Percentiles rank a stretch among this genome's conserved stretches.
These are phyloP conservation scores for Ageneiosus marmoratus DNA, from an alignment of 2,113 vertebrate species.

Conservation along the genomic window DNA sequence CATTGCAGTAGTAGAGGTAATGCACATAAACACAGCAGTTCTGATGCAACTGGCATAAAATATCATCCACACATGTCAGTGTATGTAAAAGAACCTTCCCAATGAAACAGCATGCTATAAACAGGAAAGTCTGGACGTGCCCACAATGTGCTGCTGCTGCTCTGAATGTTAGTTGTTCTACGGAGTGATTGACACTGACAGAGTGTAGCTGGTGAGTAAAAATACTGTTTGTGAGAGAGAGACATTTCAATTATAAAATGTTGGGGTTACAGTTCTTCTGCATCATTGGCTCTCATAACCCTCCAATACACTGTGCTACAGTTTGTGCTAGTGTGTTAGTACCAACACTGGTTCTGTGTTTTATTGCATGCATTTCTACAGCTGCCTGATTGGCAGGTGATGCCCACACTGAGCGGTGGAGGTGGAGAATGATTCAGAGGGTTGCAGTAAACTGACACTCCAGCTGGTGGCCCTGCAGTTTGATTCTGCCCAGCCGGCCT, in stretches of 20 bases:
- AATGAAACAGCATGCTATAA: constrained; percentile 4
- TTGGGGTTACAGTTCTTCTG: background rate
- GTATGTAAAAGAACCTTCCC: constrained; percentile 10
- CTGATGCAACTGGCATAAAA: constrained; percentile 1
- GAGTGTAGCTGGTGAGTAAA: constrained; percentile 16
- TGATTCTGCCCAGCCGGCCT: constrained; percentile 76
- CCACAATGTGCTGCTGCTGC: background rate
- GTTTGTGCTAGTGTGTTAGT: background rate
- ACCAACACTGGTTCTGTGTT: constrained; percentile 67
- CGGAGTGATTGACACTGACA: background rate
- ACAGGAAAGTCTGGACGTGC: constrained; percentile 18
- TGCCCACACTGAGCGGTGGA: constrained; percentile 74
- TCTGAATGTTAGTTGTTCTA: constrained; percentile 10
- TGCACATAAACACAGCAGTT: constrained; percentile 14
- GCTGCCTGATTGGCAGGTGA: constrained; percentile 77
- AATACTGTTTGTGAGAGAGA: background rate
- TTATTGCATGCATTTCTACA: constrained; percentile 85
- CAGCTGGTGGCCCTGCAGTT: constrained; percentile 76
- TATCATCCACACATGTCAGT: constrained; percentile 13
- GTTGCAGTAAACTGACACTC: constrained; percentile 86
- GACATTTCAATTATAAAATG: background rate
- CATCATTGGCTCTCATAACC: background rate
- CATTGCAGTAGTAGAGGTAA: background rate
- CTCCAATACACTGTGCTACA: background rate
- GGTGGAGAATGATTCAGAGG: constrained; percentile 83